Evolutionary conservation across 2,113 vertebrate species (phyloP).

Genomic region (Solea senegalensis): DNA sequence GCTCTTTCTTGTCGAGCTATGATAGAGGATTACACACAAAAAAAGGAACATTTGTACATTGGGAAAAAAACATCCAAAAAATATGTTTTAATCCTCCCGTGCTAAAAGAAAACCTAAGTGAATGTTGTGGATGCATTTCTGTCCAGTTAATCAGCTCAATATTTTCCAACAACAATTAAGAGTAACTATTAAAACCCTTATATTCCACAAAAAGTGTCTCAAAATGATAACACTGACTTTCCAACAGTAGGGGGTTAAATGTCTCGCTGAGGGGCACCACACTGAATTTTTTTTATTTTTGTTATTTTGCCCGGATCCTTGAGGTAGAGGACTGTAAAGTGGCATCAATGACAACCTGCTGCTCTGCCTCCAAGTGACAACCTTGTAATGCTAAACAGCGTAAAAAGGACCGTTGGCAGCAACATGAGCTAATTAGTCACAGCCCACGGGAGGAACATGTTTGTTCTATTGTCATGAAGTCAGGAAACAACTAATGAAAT

Average conservation of each 20-base stretch:
- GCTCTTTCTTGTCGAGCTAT: no score
- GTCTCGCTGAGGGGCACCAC: neutral
- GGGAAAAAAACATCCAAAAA: no score
- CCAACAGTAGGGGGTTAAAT: neutral
- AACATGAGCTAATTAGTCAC: slow-evolving; percentile 27
- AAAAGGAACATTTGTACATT: no score
- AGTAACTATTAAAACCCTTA: no score
- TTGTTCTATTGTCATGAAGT: slow-evolving; percentile 21
- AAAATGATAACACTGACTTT: no score
- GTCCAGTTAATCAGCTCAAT: no score
- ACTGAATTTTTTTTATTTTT: neutral
- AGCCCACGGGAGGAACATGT: slow-evolving; percentile 23
- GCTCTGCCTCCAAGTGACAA: slow-evolving; percentile 23
- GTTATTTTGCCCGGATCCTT: neutral
- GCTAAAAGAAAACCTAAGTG: no score
- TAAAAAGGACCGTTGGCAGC: slow-evolving; percentile 21
- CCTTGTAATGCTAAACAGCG: slow-evolving; percentile 26
- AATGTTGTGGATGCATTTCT: no score
- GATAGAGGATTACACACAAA: no score
- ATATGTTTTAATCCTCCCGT: no score
- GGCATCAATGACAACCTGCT: slow-evolving; percentile 2
- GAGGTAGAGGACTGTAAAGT: neutral
- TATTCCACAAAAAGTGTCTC: neutral
- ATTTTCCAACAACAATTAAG: no score
- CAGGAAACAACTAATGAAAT: slow-evolving; percentile 27